These are phyloP conservation scores for Cylas formicarius DNA, from an alignment of 1,140 invertebrate species.

Conservation along the genomic window DNA sequence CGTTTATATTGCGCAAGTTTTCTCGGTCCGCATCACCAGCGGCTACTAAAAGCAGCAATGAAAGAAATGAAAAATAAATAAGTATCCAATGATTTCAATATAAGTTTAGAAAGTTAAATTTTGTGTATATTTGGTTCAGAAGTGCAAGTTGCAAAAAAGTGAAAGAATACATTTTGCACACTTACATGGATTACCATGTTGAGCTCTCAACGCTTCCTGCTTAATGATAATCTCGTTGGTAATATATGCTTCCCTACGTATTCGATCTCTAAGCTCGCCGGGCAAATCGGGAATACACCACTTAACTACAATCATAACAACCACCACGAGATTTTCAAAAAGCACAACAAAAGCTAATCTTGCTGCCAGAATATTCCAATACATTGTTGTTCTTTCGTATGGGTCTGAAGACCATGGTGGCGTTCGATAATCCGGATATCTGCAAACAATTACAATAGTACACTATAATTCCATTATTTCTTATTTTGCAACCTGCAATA, in stretches of 20 bases:
- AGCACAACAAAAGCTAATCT: constrained; percentile 85
- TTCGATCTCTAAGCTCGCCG: constrained; percentile 64
- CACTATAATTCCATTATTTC: not conserved
- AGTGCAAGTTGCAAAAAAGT: too few species aligned
- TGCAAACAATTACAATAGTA: constrained; percentile 45
- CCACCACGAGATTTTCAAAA: constrained; percentile 85
- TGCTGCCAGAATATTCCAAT: constrained; percentile 86
- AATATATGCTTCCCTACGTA: constrained; percentile 76
- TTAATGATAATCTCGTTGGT: constrained; percentile 86
- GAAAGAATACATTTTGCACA: constrained; percentile 7
- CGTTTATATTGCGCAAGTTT: constrained; percentile 24
- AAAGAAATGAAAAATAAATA: too few species aligned
- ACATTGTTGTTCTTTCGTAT: constrained; percentile 70
- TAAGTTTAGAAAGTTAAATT: too few species aligned
- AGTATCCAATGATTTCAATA: too few species aligned
- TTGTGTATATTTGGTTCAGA: too few species aligned
- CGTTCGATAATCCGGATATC: constrained; percentile 80
- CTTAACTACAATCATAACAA: constrained; percentile 74
- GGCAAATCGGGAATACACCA: constrained; percentile 86
- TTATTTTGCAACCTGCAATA: constrained; percentile 60
- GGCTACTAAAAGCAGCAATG: not conserved
- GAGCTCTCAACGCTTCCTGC: constrained; percentile 60
- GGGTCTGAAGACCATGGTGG: constrained; percentile 55
- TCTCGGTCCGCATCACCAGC: constrained; percentile 19
- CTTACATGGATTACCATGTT: constrained; percentile 29